A percentile compares a stretch with the other conserved stretches of the same genome.
These are phyloP conservation scores for Stegodyphus mimosarum DNA, from an alignment of 1,140 invertebrate genomes.

Conservation along the genomic window DNA sequence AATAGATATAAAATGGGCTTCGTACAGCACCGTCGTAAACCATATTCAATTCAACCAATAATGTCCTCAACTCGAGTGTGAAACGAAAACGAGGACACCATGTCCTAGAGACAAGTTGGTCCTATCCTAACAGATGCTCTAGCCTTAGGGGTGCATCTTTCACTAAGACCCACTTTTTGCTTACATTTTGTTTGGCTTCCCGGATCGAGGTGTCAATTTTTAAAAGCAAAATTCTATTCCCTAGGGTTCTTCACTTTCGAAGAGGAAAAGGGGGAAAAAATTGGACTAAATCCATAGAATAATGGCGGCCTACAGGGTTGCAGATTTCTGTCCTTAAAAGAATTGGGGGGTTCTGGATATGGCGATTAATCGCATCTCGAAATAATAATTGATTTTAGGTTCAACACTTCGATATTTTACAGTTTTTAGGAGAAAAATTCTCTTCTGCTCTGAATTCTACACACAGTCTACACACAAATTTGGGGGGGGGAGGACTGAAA, in stretches of 20 bases:
- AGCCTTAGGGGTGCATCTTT: constrained; percentile 36
- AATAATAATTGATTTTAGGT: too few species aligned
- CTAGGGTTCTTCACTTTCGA: constrained; percentile 10
- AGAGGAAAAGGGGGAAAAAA: constrained; percentile 20
- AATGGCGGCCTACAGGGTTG: not conserved
- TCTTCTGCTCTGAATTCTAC: too few species aligned
- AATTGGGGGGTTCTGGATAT: not conserved
- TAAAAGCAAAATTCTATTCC: constrained; percentile 36
- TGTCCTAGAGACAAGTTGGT: constrained; percentile 8
- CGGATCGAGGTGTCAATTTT: constrained; percentile 39
- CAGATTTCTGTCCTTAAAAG: not conserved
- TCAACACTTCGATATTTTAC: too few species aligned
- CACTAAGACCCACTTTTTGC: constrained; percentile 14
- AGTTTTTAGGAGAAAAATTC: too few species aligned
- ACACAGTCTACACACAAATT: too few species aligned
- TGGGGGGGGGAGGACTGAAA: too few species aligned
- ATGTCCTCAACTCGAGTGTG: too few species aligned
- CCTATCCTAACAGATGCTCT: constrained; percentile 22
- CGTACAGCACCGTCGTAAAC: too few species aligned
- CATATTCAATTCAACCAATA: too few species aligned
- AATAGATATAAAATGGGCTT: too few species aligned
- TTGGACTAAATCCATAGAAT: constrained; percentile 28
- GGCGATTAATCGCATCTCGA: too few species aligned
- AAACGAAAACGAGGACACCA: not conserved
- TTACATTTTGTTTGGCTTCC: constrained; percentile 34